Base-by-base conservation (phyloP, 2,113 vertebrate species). In the Spheniscus mendiculus region DNA sequence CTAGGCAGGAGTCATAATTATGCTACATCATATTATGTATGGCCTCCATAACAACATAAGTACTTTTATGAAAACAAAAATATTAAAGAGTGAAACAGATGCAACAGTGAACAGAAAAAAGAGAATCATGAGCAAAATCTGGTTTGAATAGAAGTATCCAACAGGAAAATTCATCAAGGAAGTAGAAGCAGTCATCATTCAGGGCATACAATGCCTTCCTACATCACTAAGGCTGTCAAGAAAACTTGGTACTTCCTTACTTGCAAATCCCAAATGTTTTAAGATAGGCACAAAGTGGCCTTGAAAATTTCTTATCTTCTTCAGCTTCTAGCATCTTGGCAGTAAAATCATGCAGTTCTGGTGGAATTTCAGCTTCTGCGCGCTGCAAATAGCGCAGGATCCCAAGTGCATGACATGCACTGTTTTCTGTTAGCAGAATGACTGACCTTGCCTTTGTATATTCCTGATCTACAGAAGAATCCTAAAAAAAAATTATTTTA, bases 181-280 rank as follows among this genome's bases (percentile, higher is more conserved):
- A 45, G 15, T 10, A 50, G 17, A 7, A 81, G 36, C 17, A 49
- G 52, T 38, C 34, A 32, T 25, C 22, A 34, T 13, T 38, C 25
- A 67, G 11, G 15, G 20, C 13, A 87, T 7, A 83, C 5, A 65
- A 40, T 7, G 16, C 55, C 36, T n/a, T 66, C 11, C 52, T 49
- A 6, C 0, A 3, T 53, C 44, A 69, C 26, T 29, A 61, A 2
- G 10, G 2, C 5, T 22, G 14, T 58, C 59, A 88, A 53, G 22
- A 74, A 79, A 80, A 7, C 2, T 8, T 58, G 21, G 1, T 17
- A 67, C 36, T n/a, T 87, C 36, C 93, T 97, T 91, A 99, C 99
- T 98, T 99, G 99, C 99, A 99, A 96, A 98, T 97, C 52, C 99
- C 99, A 61, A 99, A 98, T 66, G 96, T 94, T 98, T 99, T 99